Conservation (phyloP, 2,113 vertebrate genomes). For the Microcebus tavaratra region DNA sequence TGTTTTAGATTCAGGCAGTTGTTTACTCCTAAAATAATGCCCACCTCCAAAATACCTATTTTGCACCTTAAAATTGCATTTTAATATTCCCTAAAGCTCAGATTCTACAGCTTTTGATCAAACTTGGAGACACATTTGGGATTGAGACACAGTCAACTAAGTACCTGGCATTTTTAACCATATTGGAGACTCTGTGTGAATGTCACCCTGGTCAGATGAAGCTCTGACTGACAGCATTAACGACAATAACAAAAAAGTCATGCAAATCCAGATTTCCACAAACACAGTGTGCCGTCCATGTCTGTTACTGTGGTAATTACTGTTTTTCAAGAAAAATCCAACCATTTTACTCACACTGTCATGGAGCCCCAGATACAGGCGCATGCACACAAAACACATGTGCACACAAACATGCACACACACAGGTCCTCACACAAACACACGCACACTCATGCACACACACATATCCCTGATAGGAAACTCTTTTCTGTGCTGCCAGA, state of each 20-base stretch:
- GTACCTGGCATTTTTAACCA: neutral
- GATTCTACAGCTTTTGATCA: neutral
- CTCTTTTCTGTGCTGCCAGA: neutral
- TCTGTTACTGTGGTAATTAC: neutral
- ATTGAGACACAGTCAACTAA: neutral
- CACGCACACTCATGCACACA: neutral
- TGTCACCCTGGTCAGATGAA: neutral
- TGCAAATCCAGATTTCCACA: fast-evolving
- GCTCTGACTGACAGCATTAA: neutral
- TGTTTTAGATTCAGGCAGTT: neutral
- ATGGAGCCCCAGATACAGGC: no score
- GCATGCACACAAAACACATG: neutral
- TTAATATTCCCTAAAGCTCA: neutral
- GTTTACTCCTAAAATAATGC: neutral
- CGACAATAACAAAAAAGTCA: fast-evolving
- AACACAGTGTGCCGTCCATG: fast-evolving
- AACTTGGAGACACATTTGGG: neutral
- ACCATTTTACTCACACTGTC: neutral
- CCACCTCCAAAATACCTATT: neutral
- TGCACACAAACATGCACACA: no score
- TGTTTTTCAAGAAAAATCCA: neutral
- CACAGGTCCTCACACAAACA: no score
- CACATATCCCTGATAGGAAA: neutral
- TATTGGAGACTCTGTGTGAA: neutral
- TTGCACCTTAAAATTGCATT: fast-evolving